A percentile compares a stretch with the other conserved stretches of the same genome.
These are phyloP conservation scores for Neolamprologus toae DNA, from an alignment of 2,113 vertebrate genomes.

Conservation along the genomic window DNA sequence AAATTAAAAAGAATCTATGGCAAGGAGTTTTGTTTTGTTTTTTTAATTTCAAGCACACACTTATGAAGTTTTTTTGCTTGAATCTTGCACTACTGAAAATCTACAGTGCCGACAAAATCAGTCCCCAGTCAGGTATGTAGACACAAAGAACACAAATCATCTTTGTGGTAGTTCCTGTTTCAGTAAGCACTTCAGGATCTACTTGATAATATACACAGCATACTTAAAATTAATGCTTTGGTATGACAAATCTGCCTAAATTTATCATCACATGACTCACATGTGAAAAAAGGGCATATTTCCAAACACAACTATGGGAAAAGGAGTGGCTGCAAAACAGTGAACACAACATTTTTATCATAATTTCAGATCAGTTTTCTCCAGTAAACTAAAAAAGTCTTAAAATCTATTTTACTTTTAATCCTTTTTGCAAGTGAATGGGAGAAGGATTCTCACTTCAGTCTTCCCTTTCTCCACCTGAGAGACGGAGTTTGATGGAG, in stretches of 20 bases:
- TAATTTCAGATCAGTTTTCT: not conserved
- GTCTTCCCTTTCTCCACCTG: not conserved
- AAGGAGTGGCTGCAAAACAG: not conserved
- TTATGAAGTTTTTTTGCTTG: not conserved
- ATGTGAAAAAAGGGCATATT: not conserved
- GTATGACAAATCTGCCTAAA: not conserved
- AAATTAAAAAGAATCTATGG: not conserved
- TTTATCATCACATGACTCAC: not conserved
- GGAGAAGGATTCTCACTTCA: not conserved
- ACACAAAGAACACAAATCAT: not conserved
- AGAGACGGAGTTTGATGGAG: not conserved
- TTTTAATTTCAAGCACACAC: not conserved
- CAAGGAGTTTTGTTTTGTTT: not conserved
- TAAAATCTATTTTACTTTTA: not conserved
- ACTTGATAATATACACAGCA: not conserved
- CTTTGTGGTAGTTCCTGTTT: not conserved
- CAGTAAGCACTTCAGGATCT: not conserved
- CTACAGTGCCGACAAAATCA: not conserved
- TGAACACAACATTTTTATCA: not conserved
- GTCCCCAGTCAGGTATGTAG: not conserved
- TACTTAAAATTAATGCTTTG: not conserved
- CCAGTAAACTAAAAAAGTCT: not conserved
- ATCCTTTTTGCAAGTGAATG: not conserved
- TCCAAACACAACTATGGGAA: not conserved
- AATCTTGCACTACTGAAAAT: not conserved